Conservation (phyloP, 2,113 vertebrate genomes). For the Solea senegalensis region DNA sequence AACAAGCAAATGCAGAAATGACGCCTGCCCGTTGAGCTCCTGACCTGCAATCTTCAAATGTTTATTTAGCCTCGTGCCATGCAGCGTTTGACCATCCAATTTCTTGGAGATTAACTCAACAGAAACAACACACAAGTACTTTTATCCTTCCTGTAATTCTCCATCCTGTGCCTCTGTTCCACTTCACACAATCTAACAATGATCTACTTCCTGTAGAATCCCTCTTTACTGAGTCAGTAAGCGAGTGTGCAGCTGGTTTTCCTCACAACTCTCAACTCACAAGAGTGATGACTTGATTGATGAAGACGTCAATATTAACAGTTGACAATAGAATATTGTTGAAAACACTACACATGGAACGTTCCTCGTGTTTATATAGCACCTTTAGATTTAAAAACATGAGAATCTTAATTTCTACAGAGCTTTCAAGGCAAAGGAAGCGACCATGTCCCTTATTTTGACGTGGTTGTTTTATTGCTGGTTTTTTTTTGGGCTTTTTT, state of each 20-base stretch:
- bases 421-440: not conserved
- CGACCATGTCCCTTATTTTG: too few relatives aligned
- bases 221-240: too few relatives aligned
- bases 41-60: slow-evolving; percentile 47
- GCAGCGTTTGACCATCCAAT: slow-evolving; percentile 3
- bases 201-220: not conserved
- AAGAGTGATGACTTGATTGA: too few relatives aligned
- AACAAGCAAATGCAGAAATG: slow-evolving; percentile 2
- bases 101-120: not conserved
- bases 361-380: not conserved
- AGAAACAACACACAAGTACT: slow-evolving; percentile 21
- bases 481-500: not conserved
- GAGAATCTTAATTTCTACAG: not conserved
- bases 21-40: slow-evolving; percentile 22
- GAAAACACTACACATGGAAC: not conserved
- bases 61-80: slow-evolving; percentile 31
- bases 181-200: not conserved
- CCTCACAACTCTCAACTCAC: too few relatives aligned
- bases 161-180: slow-evolving; percentile 12
- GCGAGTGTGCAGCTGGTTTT: too few relatives aligned
- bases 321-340: too few relatives aligned
- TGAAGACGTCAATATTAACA: too few relatives aligned
- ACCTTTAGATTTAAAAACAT: not conserved
- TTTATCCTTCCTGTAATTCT: slow-evolving; percentile 14
- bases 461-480: not conserved